phyloP scores from a whole-genome alignment of 2,888 invertebrate genomes.

The Nephrotoma appendiculata region DNA sequence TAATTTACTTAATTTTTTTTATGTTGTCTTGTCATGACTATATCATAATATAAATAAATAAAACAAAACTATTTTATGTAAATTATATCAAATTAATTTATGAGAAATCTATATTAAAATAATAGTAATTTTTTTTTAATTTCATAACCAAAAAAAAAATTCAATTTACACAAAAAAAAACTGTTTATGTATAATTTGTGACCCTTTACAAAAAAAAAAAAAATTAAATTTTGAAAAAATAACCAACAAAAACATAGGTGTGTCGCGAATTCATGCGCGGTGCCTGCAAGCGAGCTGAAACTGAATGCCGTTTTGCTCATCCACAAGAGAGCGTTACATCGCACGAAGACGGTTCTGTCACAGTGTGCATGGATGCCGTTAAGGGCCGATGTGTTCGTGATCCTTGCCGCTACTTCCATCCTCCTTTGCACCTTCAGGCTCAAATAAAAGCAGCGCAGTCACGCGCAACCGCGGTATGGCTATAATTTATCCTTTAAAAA shows the following conservation, averaged over 20 bases:
- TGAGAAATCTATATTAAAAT: background rate
- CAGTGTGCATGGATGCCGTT: constrained; percentile 99
- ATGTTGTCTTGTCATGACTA: background rate
- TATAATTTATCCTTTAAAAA: constrained; percentile 12
- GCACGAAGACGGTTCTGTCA: constrained; percentile 97
- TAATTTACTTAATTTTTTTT: background rate
- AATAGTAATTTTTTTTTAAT: background rate
- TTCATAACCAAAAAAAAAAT: background rate
- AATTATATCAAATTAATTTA: background rate
- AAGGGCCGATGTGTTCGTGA: constrained; percentile 98
- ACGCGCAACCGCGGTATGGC: constrained; percentile 75
- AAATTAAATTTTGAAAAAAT: constrained; percentile 7
- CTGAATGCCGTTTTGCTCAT: constrained; percentile 98
- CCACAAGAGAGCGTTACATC: constrained; percentile 92
- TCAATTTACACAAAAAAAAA: background rate
- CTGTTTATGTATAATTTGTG: constrained; percentile 1
- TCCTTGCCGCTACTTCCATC: constrained; percentile 99
- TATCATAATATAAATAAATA: background rate
- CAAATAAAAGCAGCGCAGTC: constrained; percentile 97
- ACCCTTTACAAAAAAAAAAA: background rate
- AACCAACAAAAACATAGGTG: constrained; percentile 46
- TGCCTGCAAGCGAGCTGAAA: constrained; percentile 94
- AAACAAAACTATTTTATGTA: background rate
- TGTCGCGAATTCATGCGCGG: constrained; percentile 98
- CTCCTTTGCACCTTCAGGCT: constrained; percentile 98